Evolutionary conservation across 2,888 invertebrate genomes (phyloP).

Genomic region (Pimpla rufipes): DNA sequence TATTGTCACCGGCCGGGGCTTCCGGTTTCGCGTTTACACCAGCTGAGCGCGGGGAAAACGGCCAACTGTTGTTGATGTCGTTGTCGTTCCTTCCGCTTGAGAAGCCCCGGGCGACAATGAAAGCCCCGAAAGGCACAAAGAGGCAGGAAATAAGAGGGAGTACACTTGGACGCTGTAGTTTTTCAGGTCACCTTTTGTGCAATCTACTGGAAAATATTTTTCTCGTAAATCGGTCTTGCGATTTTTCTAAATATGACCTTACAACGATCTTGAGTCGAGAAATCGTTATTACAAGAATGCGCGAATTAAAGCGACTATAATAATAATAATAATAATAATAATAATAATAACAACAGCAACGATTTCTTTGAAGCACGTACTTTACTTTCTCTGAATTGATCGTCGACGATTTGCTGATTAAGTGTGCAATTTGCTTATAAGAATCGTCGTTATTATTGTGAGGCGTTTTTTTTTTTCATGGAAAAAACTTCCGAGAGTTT

Average conservation of each 20-base stretch:
- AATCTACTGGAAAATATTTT: no score
- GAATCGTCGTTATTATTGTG: not conserved
- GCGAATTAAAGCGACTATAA: not conserved
- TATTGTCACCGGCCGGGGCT: slow-evolving; percentile 13
- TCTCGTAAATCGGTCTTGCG: no score
- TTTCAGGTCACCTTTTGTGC: no score
- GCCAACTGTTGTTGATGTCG: slow-evolving; percentile 8
- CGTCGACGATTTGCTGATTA: slow-evolving; percentile 3
- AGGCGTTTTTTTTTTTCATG: not conserved
- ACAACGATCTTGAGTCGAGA: no score
- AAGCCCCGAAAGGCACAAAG: not conserved
- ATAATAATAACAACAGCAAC: not conserved
- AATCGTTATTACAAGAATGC: no score
- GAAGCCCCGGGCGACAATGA: slow-evolving; percentile 27
- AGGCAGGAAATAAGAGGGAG: no score
- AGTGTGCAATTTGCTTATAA: not conserved
- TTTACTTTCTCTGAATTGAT: not conserved
- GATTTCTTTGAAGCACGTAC: not conserved
- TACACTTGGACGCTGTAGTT: no score
- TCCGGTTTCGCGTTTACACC: slow-evolving; percentile 48
- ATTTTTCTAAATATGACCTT: no score
- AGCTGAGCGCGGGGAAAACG: slow-evolving; percentile 28
- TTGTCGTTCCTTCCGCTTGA: slow-evolving; percentile 10
- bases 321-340: not conserved
- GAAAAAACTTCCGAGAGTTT: not conserved